A percentile compares a stretch with the other conserved stretches of the same genome.
Conservation (phyloP, 2,888 invertebrate species). For the Uropetala carovei region DNA sequence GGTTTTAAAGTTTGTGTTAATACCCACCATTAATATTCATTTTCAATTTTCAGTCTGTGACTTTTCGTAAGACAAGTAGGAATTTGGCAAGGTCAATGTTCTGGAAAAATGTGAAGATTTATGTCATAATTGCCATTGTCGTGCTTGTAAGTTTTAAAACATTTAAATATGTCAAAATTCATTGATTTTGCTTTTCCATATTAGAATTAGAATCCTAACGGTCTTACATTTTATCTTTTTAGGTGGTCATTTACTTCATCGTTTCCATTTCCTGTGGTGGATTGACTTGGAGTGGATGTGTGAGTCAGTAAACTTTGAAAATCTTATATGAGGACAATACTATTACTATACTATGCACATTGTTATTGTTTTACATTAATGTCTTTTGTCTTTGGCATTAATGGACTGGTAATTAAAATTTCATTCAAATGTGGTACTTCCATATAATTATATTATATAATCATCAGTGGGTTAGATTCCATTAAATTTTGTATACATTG, state of each 20-base stretch:
- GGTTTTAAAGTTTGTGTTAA: constrained; percentile 37
- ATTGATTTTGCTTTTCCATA: neutral
- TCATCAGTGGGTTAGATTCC: neutral
- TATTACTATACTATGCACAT: neutral
- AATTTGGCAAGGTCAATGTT: constrained; percentile 91
- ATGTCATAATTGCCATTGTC: constrained; percentile 83
- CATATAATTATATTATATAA: neutral
- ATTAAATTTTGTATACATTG: neutral
- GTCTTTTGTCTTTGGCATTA: neutral
- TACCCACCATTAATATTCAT: constrained; percentile 11
- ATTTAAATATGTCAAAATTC: neutral
- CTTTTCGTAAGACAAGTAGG: constrained; percentile 90
- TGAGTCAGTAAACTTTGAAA: constrained; percentile 73
- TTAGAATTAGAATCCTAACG: neutral
- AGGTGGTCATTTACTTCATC: constrained; percentile 88
- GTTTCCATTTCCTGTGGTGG: constrained; percentile 93
- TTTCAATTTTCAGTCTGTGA: constrained; percentile 84
- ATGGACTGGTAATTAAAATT: neutral
- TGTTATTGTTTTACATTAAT: neutral
- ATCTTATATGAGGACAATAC: neutral
- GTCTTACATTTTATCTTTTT: constrained; percentile 69
- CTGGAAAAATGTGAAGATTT: constrained; percentile 96
- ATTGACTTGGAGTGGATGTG: constrained; percentile 85
- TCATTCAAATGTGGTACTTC: neutral
- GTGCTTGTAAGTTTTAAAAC: constrained; percentile 78